Evolutionary conservation across 2,888 invertebrate species (phyloP), one percentile per base, ranked within the genome.

Genomic region (Drosophila phalerata): DNA sequence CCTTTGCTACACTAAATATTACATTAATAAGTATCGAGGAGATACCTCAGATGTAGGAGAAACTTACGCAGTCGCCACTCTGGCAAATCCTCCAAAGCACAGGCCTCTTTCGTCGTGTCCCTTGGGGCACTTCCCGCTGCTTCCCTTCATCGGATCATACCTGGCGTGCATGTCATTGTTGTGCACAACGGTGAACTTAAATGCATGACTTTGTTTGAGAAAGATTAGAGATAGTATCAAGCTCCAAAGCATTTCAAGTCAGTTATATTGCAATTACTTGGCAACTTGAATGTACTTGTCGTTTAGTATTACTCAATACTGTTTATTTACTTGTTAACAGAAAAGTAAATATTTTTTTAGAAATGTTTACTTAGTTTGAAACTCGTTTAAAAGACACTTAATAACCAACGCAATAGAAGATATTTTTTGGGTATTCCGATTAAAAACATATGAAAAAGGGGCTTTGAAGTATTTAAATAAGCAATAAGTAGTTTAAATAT

Each of bases 161-260:
- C 95, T 94, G 1, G 96, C 95, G 91, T 97, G 97, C 94, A 97
- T 96, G 90, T 98, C 98, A 91, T 97, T 98, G 77, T 96, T 97
- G 92, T 98, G 97, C 0, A 97, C 91, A 53, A 97, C 94, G 8
- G 70, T 62, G 2, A 84, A 72, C 65, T 82, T 77, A 6, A 86
- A 62, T 0, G 65, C 65, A 42, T 9, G 0, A 2, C 37, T 13
- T 9, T 1, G 10, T 0, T 25, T n/a, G 0, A 43, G 5, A 9
- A 63, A 4, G 0, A 60, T 15, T 4, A 55, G 1, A 6, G 69
- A 2, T n/a, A 69, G 6, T 28, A 77, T 2, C 3, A 65, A 11
- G 9, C 4, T 42, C 97, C 98, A 86, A 95, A 96, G 92, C 97
- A 97, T 49, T 19, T 32, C 13, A 47, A 94, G 93, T 0, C 94